Conservation (phyloP, 2,113 vertebrate species). For the Cyanoderma ruficeps region DNA sequence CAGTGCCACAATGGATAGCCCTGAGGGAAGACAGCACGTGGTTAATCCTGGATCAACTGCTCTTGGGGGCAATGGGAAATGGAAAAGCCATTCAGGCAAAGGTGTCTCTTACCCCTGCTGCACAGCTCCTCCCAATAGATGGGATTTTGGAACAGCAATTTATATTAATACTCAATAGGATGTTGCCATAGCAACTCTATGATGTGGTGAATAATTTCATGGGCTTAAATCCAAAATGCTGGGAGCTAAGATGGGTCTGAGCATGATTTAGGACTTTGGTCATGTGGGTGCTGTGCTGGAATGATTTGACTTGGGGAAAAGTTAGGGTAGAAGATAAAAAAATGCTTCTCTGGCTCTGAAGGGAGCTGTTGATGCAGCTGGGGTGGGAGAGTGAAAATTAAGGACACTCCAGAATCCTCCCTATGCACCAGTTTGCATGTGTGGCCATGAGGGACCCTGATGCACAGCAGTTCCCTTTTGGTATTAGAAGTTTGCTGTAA, state of each 20-base stretch:
- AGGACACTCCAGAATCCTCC: background rate
- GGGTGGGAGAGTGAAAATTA: background rate
- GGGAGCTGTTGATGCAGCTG: background rate
- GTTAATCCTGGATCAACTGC: background rate
- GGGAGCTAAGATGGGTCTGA: background rate
- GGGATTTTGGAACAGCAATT: conserved; percentile 12
- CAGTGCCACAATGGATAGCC: background rate
- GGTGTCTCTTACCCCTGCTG: background rate
- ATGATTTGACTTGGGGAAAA: background rate
- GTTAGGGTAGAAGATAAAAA: background rate
- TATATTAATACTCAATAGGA: conserved; percentile 56
- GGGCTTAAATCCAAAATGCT: conserved; percentile 7
- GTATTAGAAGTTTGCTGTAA: conserved; percentile 2
- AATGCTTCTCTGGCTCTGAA: background rate
- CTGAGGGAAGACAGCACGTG: background rate
- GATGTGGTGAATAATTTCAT: conserved; percentile 16
- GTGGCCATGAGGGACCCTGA: background rate
- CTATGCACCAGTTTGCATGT: rapidly evolving
- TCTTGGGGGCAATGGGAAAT: background rate
- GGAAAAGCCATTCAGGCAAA: background rate
- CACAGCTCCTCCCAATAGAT: background rate
- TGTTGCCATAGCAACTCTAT: conserved; percentile 46
- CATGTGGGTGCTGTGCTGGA: background rate
- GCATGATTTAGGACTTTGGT: background rate
- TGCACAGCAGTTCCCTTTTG: background rate